These are phyloP conservation scores for Nephila pilipes DNA, from an alignment of 1,140 invertebrate genomes.

Conservation along the genomic window DNA sequence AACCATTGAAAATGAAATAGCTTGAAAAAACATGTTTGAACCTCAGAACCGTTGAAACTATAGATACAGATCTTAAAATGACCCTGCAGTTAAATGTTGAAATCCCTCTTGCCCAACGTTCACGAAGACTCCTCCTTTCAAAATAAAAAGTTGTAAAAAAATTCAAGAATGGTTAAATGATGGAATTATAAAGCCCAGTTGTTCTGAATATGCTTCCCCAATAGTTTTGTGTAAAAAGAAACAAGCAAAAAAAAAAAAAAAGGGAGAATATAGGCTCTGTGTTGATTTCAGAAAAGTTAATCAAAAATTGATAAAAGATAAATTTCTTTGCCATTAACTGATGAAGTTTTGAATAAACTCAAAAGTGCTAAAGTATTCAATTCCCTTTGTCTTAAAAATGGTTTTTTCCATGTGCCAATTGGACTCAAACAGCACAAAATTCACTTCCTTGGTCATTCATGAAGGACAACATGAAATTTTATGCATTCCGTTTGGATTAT, in stretches of 20 bases:
- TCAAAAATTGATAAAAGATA: background rate
- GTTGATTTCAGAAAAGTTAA: background rate
- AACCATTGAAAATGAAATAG: too few relatives aligned
- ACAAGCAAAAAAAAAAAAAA: too few relatives aligned
- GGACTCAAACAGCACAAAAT: background rate
- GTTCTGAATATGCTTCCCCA: background rate
- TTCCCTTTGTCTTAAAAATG: background rate
- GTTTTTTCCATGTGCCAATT: slow-evolving; percentile 1
- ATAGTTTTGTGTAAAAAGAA: background rate
- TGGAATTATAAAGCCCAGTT: background rate
- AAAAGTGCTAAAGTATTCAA: background rate
- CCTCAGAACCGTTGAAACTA: too few relatives aligned
- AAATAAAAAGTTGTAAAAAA: too few relatives aligned
- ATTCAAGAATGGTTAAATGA: background rate
- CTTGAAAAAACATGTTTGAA: too few relatives aligned
- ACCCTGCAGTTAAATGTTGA: background rate
- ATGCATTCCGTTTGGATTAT: background rate
- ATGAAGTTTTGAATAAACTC: background rate
- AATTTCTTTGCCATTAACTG: background rate
- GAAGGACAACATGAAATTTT: background rate
- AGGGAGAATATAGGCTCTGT: background rate
- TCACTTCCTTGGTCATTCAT: too few relatives aligned
- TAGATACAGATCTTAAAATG: too few relatives aligned
- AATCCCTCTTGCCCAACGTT: too few relatives aligned
- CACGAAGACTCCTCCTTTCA: too few relatives aligned